These are phyloP conservation scores for Tribolium castaneum DNA, from an alignment of 1,140 invertebrate species.

Conservation along the genomic window DNA sequence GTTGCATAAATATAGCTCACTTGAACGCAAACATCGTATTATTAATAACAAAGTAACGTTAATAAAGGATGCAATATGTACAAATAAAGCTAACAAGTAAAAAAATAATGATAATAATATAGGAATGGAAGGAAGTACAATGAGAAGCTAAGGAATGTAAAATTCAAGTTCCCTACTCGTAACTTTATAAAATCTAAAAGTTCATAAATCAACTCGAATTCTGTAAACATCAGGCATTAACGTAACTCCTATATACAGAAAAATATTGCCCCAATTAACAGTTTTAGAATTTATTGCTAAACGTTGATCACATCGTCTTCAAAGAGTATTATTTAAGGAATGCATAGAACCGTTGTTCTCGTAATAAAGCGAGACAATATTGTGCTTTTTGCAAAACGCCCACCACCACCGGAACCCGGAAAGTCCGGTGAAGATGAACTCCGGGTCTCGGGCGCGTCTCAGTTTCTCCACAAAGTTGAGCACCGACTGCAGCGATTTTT, in stretches of 20 bases:
- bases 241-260: background rate
- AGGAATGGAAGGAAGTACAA: slow-evolving; percentile 42
- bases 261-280: background rate
- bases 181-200: slow-evolving; percentile 16
- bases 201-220: slow-evolving; percentile 20
- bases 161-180: background rate
- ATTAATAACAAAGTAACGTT: slow-evolving; percentile 49
- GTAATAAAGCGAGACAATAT: slow-evolving; percentile 75
- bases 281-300: background rate
- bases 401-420: slow-evolving; percentile 84
- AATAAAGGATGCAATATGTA: slow-evolving; percentile 45
- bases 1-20: slow-evolving; percentile 55
- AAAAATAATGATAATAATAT: slow-evolving; percentile 43
- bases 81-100: slow-evolving; percentile 41
- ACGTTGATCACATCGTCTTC: background rate
- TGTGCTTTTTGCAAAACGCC: slow-evolving; percentile 84
- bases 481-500: slow-evolving; percentile 75
- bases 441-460: slow-evolving; percentile 70
- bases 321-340: slow-evolving; percentile 20
- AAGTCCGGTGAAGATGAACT: slow-evolving; percentile 74
- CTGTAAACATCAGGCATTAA: background rate
- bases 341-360: slow-evolving; percentile 63
- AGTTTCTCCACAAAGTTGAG: slow-evolving; percentile 75
- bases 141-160: slow-evolving; percentile 38
- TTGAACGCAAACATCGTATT: slow-evolving; percentile 49